Evolutionary conservation across 2,888 invertebrate genomes (phyloP).

Genomic region (Chorisops tibialis): DNA sequence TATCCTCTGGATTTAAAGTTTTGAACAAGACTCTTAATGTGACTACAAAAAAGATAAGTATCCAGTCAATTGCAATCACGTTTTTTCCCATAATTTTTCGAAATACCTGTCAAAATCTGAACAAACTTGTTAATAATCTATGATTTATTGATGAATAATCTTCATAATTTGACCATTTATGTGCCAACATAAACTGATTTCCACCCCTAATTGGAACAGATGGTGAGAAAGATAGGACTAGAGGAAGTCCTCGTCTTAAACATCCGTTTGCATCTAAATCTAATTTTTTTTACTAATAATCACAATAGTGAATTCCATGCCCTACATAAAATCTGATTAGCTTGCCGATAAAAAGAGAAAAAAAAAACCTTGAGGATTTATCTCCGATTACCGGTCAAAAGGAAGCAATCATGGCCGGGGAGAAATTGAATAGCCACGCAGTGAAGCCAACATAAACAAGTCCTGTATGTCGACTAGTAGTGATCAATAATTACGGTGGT

Average conservation of each 20-base stretch:
- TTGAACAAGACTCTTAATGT: too few species aligned
- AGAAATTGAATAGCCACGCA: conserved; percentile 3
- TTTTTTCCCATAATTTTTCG: too few species aligned
- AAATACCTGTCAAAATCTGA: too few species aligned
- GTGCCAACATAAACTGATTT: neutral
- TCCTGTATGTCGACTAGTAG: too few species aligned
- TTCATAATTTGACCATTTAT: too few species aligned
- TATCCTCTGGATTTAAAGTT: too few species aligned
- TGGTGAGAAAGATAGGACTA: conserved; percentile 2
- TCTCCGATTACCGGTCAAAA: conserved; percentile 17
- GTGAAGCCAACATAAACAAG: too few species aligned
- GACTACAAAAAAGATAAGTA: too few species aligned
- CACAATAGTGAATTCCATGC: neutral
- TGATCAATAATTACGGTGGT: neutral
- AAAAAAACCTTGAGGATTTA: conserved; percentile 5
- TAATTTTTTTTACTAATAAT: conserved; percentile 3
- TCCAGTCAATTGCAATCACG: too few species aligned
- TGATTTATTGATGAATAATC: too few species aligned
- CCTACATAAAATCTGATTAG: conserved; percentile 13
- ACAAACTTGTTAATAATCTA: too few species aligned
- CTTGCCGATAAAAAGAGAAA: too few species aligned
- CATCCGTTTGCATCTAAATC: neutral
- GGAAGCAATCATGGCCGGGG: conserved; percentile 5
- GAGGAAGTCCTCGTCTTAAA: neutral
- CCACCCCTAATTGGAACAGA: conserved; percentile 14